Evolutionary conservation across 2,113 vertebrate genomes (phyloP).

Genomic region (Nothoprocta perdicaria): DNA sequence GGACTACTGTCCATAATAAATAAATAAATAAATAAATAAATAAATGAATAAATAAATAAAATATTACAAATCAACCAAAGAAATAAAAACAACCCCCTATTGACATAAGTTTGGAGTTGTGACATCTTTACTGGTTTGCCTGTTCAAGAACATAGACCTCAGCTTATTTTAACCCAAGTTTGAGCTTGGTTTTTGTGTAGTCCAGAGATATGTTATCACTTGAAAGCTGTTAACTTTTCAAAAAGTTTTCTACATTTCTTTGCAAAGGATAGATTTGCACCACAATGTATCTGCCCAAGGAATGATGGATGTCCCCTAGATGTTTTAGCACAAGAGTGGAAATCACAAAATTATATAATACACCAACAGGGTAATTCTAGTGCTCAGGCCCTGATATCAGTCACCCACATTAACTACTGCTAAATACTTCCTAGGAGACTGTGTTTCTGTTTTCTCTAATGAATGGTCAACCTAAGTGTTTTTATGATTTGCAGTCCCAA

Average conservation of each 20-base stretch:
- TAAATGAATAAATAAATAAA: not conserved
- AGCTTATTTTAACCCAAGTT: not conserved
- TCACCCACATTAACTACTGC: not conserved
- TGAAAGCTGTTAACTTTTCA: not conserved
- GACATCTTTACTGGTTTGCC: not conserved
- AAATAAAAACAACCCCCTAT: accelerated
- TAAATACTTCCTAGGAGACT: not conserved
- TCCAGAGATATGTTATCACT: accelerated
- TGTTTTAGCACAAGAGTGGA: not conserved
- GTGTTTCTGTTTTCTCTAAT: not conserved
- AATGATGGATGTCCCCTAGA: not conserved
- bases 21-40: not conserved
- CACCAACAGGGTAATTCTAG: not conserved
- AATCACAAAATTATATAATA: not conserved
- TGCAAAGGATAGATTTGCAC: not conserved
- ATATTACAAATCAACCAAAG: not conserved
- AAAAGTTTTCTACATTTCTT: not conserved
- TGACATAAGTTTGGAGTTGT: accelerated
- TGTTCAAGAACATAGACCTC: not conserved
- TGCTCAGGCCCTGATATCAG: not conserved
- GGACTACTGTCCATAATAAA: not conserved
- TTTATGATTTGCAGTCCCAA: not conserved
- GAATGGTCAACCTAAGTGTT: not conserved
- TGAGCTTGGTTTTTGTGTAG: not conserved
- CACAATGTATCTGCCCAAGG: not conserved